Evolutionary conservation across 2,888 invertebrate species (phyloP).

Genomic region (Scaptomyza cyrtandrae): DNA sequence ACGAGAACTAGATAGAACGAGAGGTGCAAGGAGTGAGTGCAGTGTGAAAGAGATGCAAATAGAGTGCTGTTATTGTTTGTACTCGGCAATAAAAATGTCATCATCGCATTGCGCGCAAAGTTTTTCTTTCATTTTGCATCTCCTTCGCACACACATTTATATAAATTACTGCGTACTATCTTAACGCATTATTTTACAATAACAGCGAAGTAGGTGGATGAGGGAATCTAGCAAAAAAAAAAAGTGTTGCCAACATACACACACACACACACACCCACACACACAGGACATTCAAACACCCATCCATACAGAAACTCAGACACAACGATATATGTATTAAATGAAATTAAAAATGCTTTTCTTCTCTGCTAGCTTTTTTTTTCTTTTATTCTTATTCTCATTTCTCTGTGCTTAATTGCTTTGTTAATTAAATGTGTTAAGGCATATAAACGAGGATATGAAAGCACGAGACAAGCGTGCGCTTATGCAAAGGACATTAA

Average conservation of each 20-base stretch:
- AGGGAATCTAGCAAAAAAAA: conserved; percentile 47
- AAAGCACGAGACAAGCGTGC: conserved; percentile 52
- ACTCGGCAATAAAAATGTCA: conserved; percentile 75
- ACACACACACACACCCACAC: conserved; percentile 15
- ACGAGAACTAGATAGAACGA: neutral
- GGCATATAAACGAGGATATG: conserved; percentile 59
- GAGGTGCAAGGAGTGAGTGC: neutral
- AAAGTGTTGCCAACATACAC: conserved; percentile 35
- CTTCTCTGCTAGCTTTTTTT: conserved; percentile 28
- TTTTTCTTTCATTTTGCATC: conserved; percentile 45
- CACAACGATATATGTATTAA: conserved; percentile 47
- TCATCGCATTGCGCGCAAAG: conserved; percentile 44
- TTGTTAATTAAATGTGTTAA: conserved; percentile 79
- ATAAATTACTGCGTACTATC: conserved; percentile 48
- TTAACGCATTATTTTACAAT: conserved; percentile 64
- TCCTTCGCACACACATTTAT: conserved; percentile 21
- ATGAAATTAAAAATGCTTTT: conserved; percentile 72
- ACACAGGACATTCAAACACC: conserved; percentile 15
- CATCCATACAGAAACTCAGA: conserved; percentile 5
- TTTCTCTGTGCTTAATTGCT: conserved; percentile 75
- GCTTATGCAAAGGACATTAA: conserved; percentile 68
- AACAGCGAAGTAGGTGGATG: conserved; percentile 30
- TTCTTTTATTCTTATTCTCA: conserved; percentile 23
- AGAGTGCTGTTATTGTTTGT: conserved; percentile 53
- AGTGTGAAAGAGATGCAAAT: conserved; percentile 15